These are phyloP conservation scores for Galeopterus variegatus DNA, from an alignment of 2,113 vertebrate species.

Conservation along the genomic window DNA sequence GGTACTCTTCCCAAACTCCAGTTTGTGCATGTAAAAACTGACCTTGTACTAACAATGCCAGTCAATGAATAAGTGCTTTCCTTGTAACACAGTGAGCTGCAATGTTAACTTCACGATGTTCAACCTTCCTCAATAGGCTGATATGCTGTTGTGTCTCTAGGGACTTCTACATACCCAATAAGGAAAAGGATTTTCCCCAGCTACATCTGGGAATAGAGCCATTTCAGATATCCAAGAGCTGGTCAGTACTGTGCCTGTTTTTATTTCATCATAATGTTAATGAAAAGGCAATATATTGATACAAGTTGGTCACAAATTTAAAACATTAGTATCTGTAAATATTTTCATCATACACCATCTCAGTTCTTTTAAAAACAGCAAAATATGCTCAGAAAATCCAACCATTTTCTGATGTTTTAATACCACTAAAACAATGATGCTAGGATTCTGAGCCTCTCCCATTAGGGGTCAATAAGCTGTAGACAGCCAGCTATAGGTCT, in stretches of 20 bases:
- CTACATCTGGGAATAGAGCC: background rate
- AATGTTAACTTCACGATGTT: background rate
- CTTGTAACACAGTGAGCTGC: background rate
- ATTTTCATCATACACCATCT: background rate
- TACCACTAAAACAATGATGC: background rate
- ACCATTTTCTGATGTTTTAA: background rate
- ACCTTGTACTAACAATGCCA: background rate
- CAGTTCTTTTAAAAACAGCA: slow-evolving; percentile 1
- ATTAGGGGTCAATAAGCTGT: background rate
- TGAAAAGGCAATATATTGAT: background rate
- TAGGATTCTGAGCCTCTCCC: background rate
- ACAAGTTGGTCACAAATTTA: background rate
- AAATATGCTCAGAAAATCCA: slow-evolving; percentile 7
- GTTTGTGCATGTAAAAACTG: background rate
- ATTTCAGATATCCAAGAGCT: background rate
- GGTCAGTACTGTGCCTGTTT: background rate
- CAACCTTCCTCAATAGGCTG: background rate
- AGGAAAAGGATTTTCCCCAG: background rate
- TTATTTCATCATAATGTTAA: background rate
- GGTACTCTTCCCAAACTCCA: background rate
- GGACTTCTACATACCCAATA: background rate
- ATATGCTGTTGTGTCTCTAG: background rate
- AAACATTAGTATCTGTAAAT: slow-evolving; percentile 36
- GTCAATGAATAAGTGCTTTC: background rate
- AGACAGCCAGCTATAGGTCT: background rate